Conservation (phyloP, 2,797 vertebrate species). For the Brotula barbata region DNA sequence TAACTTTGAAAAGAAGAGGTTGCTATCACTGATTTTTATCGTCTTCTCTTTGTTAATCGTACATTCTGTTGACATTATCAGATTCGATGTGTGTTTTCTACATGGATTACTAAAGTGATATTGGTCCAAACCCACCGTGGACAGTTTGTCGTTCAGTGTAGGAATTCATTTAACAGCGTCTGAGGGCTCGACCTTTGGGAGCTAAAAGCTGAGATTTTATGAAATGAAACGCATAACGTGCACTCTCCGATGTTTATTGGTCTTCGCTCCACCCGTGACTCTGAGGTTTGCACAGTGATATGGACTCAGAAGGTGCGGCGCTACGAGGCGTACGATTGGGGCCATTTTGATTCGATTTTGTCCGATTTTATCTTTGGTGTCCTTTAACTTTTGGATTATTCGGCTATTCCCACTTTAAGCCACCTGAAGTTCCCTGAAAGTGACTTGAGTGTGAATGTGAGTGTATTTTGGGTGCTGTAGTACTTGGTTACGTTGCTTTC, state of each 20-base stretch:
- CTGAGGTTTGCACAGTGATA: neutral
- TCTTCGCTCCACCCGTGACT: neutral
- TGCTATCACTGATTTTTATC: neutral
- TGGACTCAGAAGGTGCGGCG: neutral
- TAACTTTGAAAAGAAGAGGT: neutral
- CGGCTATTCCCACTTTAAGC: neutral
- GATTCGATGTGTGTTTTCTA: no score
- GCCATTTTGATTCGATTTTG: constrained; percentile 23
- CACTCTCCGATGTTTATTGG: neutral
- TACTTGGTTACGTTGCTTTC: neutral
- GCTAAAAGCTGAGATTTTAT: no score
- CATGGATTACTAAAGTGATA: no score
- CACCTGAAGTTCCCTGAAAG: neutral
- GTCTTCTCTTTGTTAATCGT: no score
- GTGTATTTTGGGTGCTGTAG: neutral
- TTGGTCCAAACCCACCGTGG: no score
- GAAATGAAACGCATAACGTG: no score
- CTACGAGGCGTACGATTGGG: neutral
- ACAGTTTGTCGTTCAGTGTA: no score
- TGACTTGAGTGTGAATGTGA: neutral
- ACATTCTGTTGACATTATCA: no score
- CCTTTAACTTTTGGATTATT: neutral
- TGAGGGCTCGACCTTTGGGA: no score
- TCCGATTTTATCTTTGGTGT: constrained; percentile 1
- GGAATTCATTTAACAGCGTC: no score